These are phyloP conservation scores for Colius striatus DNA, from an alignment of 2,113 vertebrate genomes.

Conservation along the genomic window DNA sequence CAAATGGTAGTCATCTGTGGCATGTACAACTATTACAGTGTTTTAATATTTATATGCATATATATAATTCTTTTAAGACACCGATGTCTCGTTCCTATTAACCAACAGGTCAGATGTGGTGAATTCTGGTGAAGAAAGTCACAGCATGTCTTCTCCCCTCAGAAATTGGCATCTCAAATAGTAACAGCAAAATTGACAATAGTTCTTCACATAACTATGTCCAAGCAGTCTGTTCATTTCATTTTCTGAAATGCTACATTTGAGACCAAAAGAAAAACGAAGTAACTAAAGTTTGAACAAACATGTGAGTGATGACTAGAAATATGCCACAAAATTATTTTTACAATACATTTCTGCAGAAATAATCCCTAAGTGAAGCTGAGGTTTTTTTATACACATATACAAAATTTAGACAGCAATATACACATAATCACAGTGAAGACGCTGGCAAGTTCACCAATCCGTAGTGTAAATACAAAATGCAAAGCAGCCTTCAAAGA, in stretches of 20 bases:
- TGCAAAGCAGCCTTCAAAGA: constrained; percentile 86
- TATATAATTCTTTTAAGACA: constrained; percentile 35
- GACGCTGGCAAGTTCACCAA: constrained; percentile 83
- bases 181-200: constrained; percentile 58
- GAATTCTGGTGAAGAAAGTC: constrained; percentile 55
- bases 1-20: constrained; percentile 60
- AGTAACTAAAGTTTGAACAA: constrained; percentile 47
- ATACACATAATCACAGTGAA: constrained; percentile 94
- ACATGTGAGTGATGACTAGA: constrained; percentile 74
- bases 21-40: constrained; percentile 45
- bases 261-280: constrained; percentile 74
- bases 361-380: constrained; percentile 84
- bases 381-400: constrained; percentile 84
- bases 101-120: constrained; percentile 64
- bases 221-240: constrained; percentile 31
- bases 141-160: constrained; percentile 33
- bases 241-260: constrained; percentile 75
- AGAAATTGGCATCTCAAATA: constrained; percentile 71
- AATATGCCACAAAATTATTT: constrained; percentile 82
- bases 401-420: constrained; percentile 93
- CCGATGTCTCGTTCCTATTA: constrained; percentile 43
- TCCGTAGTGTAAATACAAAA: constrained; percentile 87
- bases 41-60: constrained; percentile 45
- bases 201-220: constrained; percentile 39
- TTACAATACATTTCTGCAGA: constrained; percentile 83